A percentile compares a stretch with the other conserved stretches of the same genome.
phyloP scores from a whole-genome alignment of 2,113 vertebrate genomes.

The Lepisosteus osseus region DNA sequence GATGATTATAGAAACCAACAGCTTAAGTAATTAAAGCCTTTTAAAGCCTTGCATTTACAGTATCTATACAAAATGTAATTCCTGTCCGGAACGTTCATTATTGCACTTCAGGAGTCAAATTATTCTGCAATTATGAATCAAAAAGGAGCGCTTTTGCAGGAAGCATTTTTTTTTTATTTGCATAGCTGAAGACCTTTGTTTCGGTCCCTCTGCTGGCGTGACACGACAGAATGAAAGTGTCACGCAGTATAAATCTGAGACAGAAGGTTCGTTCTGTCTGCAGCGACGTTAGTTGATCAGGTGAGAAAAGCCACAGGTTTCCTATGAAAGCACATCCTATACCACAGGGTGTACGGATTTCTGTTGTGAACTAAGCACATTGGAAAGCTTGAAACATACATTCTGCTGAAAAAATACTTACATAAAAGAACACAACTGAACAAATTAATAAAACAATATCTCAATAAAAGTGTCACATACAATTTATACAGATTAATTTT shows the following conservation, averaged over 20 bases:
- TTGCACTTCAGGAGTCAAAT: background rate
- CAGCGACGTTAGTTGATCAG: slow-evolving; percentile 6
- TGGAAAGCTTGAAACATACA: no score
- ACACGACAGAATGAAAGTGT: background rate
- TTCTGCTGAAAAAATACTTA: no score
- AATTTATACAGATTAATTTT: no score
- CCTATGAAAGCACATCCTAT: background rate
- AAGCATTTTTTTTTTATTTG: background rate
- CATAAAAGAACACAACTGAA: no score
- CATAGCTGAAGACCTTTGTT: background rate
- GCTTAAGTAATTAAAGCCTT: background rate
- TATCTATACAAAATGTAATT: background rate
- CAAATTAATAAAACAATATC: no score
- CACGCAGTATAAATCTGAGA: background rate
- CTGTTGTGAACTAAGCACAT: no score
- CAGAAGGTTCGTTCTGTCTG: slow-evolving; percentile 1
- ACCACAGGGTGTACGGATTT: no score
- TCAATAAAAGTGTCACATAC: no score
- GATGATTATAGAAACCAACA: background rate
- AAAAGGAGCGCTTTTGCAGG: no score
- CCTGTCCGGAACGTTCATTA: background rate
- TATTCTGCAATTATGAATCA: background rate
- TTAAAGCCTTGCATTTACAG: background rate
- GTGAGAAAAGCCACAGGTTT: slow-evolving; percentile 11
- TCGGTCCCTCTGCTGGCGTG: background rate